phyloP scores from a whole-genome alignment of 2,888 invertebrate species.

The Baccha elongata region DNA sequence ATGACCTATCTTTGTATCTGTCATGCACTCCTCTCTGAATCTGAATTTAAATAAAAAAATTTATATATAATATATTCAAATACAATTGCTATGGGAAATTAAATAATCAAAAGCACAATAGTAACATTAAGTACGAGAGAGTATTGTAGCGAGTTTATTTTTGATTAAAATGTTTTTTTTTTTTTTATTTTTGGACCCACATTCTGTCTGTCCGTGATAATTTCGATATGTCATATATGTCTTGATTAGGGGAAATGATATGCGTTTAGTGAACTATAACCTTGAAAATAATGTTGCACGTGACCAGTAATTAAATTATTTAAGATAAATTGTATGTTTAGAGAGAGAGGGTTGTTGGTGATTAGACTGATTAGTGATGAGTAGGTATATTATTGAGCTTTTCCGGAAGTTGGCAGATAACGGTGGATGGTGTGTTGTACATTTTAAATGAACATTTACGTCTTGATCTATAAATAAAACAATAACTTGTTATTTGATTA shows the following conservation, averaged over 20 bases:
- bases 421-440: conserved; percentile 25
- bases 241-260: neutral
- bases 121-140: neutral
- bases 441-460: neutral
- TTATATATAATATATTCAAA: conserved; percentile 7
- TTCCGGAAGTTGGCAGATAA: conserved; percentile 37
- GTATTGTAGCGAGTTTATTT: conserved; percentile 28
- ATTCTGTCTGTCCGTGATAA: conserved; percentile 44
- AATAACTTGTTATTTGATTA: neutral
- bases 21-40: conserved; percentile 5
- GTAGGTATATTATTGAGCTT: too few relatives aligned
- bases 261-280: conserved; percentile 53
- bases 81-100: conserved; percentile 40
- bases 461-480: conserved; percentile 12
- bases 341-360: neutral
- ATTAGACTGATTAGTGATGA: too few relatives aligned
- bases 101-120: conserved; percentile 28
- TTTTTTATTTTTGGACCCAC: conserved; percentile 19
- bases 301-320: conserved; percentile 56
- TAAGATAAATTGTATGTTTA: neutral
- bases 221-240: conserved; percentile 11
- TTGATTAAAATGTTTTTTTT: conserved; percentile 32
- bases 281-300: conserved; percentile 59
- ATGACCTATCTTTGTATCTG: conserved; percentile 25
- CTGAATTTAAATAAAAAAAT: conserved; percentile 5